These are phyloP conservation scores for Mungos mungo DNA, from an alignment of 2,113 vertebrate genomes.

Conservation along the genomic window DNA sequence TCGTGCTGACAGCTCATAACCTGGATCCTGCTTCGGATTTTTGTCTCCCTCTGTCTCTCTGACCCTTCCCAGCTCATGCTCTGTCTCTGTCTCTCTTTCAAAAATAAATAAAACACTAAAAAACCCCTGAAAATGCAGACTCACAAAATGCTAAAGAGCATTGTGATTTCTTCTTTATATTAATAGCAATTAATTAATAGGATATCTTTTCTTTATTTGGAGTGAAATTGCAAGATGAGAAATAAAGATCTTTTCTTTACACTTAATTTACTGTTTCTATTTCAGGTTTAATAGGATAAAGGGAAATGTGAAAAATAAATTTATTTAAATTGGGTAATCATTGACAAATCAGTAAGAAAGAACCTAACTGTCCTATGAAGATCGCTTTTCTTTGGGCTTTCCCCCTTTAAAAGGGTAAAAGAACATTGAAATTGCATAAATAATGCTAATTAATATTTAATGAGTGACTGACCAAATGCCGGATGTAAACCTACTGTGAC, in stretches of 20 bases:
- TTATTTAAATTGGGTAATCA: slow-evolving; percentile 23
- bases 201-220: neutral
- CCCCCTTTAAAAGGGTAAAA: slow-evolving; percentile 25
- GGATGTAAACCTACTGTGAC: slow-evolving; percentile 49
- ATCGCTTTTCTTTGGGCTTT: neutral
- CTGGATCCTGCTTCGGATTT: no score
- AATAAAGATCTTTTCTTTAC: neutral
- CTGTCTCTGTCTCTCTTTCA: no score
- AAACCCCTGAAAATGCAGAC: neutral
- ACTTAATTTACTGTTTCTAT: neutral
- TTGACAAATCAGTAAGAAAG: neutral
- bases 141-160: neutral
- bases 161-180: neutral
- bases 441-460: slow-evolving; percentile 68
- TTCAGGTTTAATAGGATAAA: slow-evolving; percentile 36
- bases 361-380: neutral
- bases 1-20: no score
- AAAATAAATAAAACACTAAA: neutral
- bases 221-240: slow-evolving; percentile 12
- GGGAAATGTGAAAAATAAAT: neutral
- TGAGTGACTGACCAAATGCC: slow-evolving; percentile 64
- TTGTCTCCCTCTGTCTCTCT: no score
- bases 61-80: no score
- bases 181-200: slow-evolving; percentile 4
- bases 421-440: slow-evolving; percentile 57